A percentile compares a stretch with the other conserved stretches of the same genome.
These are phyloP conservation scores for Neotragus pygmaeus DNA, from an alignment of 2,113 vertebrate species.

Conservation along the genomic window DNA sequence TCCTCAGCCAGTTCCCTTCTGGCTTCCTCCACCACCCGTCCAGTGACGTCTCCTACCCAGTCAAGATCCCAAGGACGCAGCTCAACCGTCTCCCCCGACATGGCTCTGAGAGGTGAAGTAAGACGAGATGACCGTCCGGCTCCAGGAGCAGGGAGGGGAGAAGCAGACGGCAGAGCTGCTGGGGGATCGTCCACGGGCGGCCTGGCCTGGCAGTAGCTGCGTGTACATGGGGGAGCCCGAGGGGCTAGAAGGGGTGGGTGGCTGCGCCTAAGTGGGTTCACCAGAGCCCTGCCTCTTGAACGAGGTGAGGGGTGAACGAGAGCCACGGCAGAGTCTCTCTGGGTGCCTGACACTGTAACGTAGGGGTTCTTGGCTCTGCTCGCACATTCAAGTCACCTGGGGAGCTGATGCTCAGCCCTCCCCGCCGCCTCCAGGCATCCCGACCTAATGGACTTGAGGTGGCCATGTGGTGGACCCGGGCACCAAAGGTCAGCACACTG, in stretches of 20 bases:
- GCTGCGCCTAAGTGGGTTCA: background rate
- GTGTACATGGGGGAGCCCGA: accelerated
- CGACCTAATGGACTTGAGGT: background rate
- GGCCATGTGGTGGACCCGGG: background rate
- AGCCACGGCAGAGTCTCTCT: no score
- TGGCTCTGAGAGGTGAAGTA: background rate
- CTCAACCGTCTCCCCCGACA: background rate
- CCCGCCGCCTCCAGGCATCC: background rate
- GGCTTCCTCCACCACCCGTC: background rate
- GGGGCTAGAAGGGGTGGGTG: background rate
- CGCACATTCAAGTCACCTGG: background rate
- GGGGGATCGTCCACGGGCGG: accelerated
- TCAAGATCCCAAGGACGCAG: background rate
- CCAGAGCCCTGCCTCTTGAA: background rate
- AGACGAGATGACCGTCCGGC: accelerated
- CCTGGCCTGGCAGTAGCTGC: background rate
- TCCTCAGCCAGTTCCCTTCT: background rate
- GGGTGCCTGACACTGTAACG: background rate
- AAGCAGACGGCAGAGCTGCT: no score
- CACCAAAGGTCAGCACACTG: background rate
- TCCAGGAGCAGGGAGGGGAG: accelerated
- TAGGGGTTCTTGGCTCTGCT: accelerated
- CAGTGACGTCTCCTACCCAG: background rate
- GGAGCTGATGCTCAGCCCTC: no score
- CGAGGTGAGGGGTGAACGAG: background rate